Evolutionary conservation across 2,888 invertebrate species (phyloP).

Genomic region (Tanypteryx hageni): DNA sequence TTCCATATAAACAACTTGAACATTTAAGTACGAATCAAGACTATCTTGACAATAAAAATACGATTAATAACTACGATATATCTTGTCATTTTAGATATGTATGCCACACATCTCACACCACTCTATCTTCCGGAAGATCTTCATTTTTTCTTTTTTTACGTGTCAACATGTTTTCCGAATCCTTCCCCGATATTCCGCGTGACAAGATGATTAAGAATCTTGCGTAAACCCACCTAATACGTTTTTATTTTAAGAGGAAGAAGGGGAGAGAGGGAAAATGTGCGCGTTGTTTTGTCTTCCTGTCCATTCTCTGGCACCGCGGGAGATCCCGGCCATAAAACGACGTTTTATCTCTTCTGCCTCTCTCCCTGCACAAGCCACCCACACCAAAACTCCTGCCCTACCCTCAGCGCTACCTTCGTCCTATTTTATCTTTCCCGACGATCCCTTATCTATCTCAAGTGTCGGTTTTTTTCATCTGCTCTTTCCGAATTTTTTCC

Average conservation of each 20-base stretch:
- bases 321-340: constrained; percentile 20
- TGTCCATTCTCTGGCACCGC: neutral
- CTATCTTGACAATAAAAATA: no score
- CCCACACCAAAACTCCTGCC: neutral
- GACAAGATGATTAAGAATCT: neutral
- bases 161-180: no score
- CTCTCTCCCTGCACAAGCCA: no score
- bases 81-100: no score
- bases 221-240: neutral
- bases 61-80: no score
- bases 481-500: no score
- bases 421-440: neutral
- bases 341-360: neutral
- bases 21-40: no score
- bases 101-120: no score
- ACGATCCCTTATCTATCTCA: neutral
- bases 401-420: neutral
- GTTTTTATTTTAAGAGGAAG: neutral
- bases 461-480: neutral
- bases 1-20: no score
- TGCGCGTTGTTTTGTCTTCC: neutral
- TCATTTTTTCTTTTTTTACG: neutral
- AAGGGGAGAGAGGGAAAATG: neutral
- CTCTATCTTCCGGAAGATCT: neutral
- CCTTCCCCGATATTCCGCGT: neutral